Base-by-base conservation (phyloP, 2,113 vertebrate genomes). In the Blennius ocellaris region DNA sequence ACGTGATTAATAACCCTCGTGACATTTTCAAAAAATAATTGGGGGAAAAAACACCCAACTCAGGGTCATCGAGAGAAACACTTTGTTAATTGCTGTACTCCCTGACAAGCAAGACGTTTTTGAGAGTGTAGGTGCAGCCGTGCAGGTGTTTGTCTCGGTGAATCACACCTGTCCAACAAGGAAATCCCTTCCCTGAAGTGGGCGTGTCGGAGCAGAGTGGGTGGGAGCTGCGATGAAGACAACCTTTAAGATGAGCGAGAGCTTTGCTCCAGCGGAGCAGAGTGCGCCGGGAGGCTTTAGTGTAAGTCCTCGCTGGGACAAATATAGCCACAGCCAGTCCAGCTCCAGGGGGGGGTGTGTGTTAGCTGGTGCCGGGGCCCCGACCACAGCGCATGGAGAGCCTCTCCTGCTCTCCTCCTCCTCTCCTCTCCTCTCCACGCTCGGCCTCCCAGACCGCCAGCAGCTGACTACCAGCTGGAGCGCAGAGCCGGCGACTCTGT, bases 241-340 rank as follows among this genome's bases (percentile, higher is more conserved):
- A 63, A 56, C 67, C 71, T 56, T 56, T 87, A 85, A 92, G 67
- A 82, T 64, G 79, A 71, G 82, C 6, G 55, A 68, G 74, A 71
- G 84, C 69, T 67, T 70, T 75, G 17, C 49, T 43, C 78, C 43
- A 58, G 68, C 64, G 63, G 73, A n/a, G 73, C 83, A 92, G 79
- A 89, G 69, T 76, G 40, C 78, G 21, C 4, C 21, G 21, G 21
- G 73, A 73, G 48, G 86, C 49, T 84, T 90, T 81, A 74, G 59
- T 36, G 84, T 41, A 60, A 85, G 81, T 83, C 78, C 52, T 80
- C 30, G 0, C 7, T 1, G 49, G 63, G 71, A 77, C 71, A 77
- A 73, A 82, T 75, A 77, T 78, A 81, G 73, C 60, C 63, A 1
- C 56, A 0, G 76, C 49, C 71, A 56, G 50, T 73, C 44, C 58